Evolutionary conservation across 1,140 invertebrate species (phyloP), one percentile per base, ranked within the genome.

Genomic region (Neodiprion fabricii): DNA sequence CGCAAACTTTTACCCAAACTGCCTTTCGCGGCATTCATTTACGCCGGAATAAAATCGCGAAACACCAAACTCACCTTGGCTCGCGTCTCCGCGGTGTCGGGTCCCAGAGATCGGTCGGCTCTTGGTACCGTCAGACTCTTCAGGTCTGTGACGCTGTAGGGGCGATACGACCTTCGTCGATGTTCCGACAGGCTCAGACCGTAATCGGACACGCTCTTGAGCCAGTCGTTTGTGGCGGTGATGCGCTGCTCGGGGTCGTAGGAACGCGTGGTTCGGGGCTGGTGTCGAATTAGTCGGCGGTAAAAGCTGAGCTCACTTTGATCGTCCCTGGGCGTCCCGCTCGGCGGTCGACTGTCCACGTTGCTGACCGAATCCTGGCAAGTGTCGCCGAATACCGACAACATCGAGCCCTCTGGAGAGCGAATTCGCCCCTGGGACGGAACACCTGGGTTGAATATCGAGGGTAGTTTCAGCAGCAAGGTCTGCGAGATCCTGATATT

Each of bases 311-410:
- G 68, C 70, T 82, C 82, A 77, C 80, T 80, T 72, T 75, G 75
- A 78, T 84, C 82, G 79, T 86, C 85, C 77, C 84, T 72, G 10
- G 84, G 76, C 70, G 28, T 68, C 47, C 71, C 68, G 48, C 76
- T 68, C 71, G 76, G 79, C 48, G 53, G n/a, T 74, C 74, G 70
- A 70, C 72, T 69, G 70, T 80, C 80, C 61, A 74, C 80, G 65
- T 81, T 74, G 50, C 74, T 74, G 76, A 79, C 72, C 70, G 75
- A 74, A 68, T 82, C 80, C 71, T 75, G 79, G 67, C 71, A 74
- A 75, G 79, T 84, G 81, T 85, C 84, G 49, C 79, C 80, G 72
- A 81, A 85, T 84, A 86, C 81, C 81, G 84, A 85, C 81, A 82
- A 76, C 73, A 76, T 78, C 72, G 79, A 80, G 72, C 76, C 79